A percentile compares a stretch with the other conserved stretches of the same genome.
These are phyloP conservation scores for Cydia pomonella DNA, from an alignment of 1,140 invertebrate species.

Conservation along the genomic window DNA sequence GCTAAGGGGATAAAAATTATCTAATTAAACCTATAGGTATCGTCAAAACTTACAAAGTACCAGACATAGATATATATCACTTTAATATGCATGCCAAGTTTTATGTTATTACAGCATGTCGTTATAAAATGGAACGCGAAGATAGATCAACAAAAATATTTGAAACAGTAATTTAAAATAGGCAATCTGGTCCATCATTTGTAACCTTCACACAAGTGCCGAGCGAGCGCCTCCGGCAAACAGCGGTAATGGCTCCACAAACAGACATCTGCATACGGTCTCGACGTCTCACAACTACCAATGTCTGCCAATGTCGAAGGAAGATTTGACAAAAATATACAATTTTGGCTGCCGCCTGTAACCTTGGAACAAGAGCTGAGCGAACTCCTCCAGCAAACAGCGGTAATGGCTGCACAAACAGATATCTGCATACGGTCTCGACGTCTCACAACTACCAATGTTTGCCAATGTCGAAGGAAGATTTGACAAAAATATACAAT, in stretches of 20 bases:
- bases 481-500: no score
- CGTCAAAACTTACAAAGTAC: no score
- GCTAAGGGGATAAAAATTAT: no score
- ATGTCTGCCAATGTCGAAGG: slow-evolving; percentile 39
- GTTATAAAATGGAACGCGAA: no score
- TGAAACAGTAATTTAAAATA: background rate
- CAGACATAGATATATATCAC: no score
- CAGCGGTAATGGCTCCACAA: slow-evolving; percentile 69
- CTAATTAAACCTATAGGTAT: no score
- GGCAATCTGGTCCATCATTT: background rate
- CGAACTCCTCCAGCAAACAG: slow-evolving; percentile 46
- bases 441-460: background rate
- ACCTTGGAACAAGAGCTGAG: no score
- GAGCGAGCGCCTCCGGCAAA: slow-evolving; percentile 40
- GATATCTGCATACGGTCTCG: slow-evolving; percentile 65
- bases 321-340: no score
- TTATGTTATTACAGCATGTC: no score
- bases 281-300: slow-evolving; percentile 31
- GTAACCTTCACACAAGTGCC: background rate
- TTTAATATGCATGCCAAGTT: no score
- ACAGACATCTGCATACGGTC: slow-evolving; percentile 70
- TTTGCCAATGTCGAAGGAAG: no score
- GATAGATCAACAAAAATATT: background rate
- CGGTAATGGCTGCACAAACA: slow-evolving; percentile 72
- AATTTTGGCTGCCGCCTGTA: no score